These are phyloP conservation scores for Hycleus cichorii DNA, from an alignment of 1,140 invertebrate species.

Conservation along the genomic window DNA sequence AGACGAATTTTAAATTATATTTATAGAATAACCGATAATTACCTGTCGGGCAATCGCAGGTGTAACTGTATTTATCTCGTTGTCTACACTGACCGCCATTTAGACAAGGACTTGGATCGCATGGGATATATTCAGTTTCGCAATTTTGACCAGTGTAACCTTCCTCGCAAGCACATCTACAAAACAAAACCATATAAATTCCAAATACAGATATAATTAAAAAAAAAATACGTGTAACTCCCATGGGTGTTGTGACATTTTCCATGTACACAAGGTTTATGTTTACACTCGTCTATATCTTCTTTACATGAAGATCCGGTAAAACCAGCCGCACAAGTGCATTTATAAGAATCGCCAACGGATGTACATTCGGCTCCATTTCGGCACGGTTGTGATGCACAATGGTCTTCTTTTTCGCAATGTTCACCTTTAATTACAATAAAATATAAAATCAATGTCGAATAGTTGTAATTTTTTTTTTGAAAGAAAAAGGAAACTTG, in stretches of 20 bases:
- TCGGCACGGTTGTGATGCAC: constrained; percentile 77
- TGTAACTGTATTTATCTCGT: constrained; percentile 68
- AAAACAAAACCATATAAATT: constrained; percentile 36
- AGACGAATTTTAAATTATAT: neutral
- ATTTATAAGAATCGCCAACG: constrained; percentile 65
- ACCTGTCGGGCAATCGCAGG: constrained; percentile 82
- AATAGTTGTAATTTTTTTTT: neutral
- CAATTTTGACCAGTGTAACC: constrained; percentile 87
- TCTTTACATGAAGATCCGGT: constrained; percentile 76
- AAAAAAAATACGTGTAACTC: constrained; percentile 64
- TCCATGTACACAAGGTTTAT: constrained; percentile 68
- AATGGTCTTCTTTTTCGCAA: constrained; percentile 83
- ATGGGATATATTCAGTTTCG: constrained; percentile 83
- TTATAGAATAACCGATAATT: constrained; percentile 41
- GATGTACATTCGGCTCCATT: constrained; percentile 80
- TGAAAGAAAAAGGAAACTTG: neutral
- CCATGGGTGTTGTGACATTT: constrained; percentile 81
- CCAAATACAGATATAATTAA: neutral
- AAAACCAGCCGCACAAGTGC: constrained; percentile 80
- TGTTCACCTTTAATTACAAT: constrained; percentile 57
- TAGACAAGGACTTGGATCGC: constrained; percentile 79
- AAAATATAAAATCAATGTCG: too few species aligned
- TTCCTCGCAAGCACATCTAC: constrained; percentile 77
- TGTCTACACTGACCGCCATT: constrained; percentile 80
- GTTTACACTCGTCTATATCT: constrained; percentile 82